These are phyloP conservation scores for Atethmia centrago DNA, from an alignment of 2,888 invertebrate genomes.

Conservation along the genomic window DNA sequence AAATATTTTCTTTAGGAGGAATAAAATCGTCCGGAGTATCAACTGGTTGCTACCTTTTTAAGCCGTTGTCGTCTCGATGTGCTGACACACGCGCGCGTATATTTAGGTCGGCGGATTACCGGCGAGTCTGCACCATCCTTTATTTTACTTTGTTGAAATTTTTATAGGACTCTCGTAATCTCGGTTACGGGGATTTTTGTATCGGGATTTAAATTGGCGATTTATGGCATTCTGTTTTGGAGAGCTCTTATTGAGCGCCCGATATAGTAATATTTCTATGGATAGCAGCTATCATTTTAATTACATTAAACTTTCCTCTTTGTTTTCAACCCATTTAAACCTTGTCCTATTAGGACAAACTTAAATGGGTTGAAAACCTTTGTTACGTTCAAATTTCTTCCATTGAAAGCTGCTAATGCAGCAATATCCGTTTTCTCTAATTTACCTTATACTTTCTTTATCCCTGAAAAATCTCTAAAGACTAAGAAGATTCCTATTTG, in stretches of 20 bases:
- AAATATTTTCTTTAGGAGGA: constrained; percentile 72
- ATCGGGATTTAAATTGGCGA: constrained; percentile 49
- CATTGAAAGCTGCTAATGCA: not conserved
- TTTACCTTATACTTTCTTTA: not conserved
- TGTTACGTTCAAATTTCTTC: not conserved
- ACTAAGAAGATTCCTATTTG: not conserved
- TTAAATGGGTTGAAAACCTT: too few species aligned
- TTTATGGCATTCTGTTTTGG: constrained; percentile 35
- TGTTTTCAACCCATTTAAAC: not conserved
- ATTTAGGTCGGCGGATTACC: constrained; percentile 68
- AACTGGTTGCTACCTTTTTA: constrained; percentile 66
- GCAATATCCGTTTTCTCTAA: not conserved
- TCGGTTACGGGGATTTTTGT: constrained; percentile 46
- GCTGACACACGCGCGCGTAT: constrained; percentile 69
- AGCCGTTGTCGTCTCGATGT: constrained; percentile 60
- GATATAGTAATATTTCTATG: not conserved
- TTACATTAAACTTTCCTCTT: not conserved
- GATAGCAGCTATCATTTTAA: not conserved
- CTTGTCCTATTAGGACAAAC: too few species aligned
- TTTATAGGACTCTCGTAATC: constrained; percentile 67
- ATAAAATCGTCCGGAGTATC: constrained; percentile 66
- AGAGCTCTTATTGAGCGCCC: not conserved
- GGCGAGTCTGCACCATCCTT: constrained; percentile 59
- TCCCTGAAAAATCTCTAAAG: not conserved
- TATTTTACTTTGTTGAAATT: constrained; percentile 67